Evolutionary conservation across 2,113 vertebrate genomes (phyloP).

Genomic region (Zosterops hypoxanthus): DNA sequence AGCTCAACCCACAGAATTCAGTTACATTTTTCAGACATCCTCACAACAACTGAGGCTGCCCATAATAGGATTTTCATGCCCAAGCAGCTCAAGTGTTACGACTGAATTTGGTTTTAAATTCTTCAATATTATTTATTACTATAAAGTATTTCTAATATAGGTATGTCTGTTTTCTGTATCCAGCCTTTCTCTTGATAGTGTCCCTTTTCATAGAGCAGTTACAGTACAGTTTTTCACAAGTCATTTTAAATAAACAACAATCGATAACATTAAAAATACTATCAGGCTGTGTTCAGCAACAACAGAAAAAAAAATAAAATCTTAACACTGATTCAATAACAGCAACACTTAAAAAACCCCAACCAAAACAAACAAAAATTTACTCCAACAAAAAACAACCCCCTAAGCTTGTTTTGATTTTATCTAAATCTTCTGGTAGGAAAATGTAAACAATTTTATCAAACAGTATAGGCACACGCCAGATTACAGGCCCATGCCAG

Average conservation of each 20-base stretch:
- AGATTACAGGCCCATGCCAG: constrained; percentile 16
- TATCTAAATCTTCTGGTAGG: constrained; percentile 52
- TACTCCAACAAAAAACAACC: neutral
- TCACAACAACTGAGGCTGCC: neutral
- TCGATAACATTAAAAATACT: constrained; percentile 44
- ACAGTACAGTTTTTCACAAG: constrained; percentile 56
- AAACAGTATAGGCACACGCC: constrained; percentile 36
- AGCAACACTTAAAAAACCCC: constrained; percentile 1
- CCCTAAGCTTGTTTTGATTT: constrained; percentile 51
- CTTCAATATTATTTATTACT: constrained; percentile 30
- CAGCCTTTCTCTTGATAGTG: constrained; percentile 51
- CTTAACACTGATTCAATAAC: constrained; percentile 58
- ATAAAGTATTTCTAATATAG: constrained; percentile 2
- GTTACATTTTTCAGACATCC: neutral
- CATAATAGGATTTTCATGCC: neutral
- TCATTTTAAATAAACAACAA: constrained; percentile 64
- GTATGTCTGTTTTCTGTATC: neutral
- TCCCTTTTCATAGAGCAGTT: constrained; percentile 49
- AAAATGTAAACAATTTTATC: constrained; percentile 60
- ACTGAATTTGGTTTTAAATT: neutral
- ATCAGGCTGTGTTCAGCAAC: constrained; percentile 34
- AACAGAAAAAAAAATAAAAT: neutral
- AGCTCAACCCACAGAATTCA: constrained; percentile 17
- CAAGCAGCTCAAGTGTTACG: constrained; percentile 3
- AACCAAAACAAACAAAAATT: neutral